Evolutionary conservation across 2,888 invertebrate species (phyloP), one percentile per base, ranked within the genome.

Genomic region (Agrotis segetum): DNA sequence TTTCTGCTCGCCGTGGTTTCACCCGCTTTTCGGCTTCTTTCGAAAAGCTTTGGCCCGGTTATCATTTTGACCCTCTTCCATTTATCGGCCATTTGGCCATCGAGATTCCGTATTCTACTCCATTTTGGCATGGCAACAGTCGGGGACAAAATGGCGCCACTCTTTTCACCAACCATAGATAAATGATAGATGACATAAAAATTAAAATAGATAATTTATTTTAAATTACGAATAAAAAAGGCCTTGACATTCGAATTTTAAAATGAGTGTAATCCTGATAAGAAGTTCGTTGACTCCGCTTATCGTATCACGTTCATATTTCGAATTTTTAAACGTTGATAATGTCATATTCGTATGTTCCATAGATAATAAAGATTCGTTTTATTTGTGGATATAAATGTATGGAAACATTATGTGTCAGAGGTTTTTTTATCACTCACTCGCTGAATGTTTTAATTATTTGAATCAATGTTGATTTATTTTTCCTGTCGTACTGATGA

Each of bases 221-320:
- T 29, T n/a, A 17, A 56, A 68, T 58, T 52, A 47, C 60, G 21
- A 77, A 65, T 47, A 17, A 47, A 16, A 53, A 53, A 73, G 62
- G 67, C 84, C 84, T 84, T 84, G 84, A 82, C 84, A 84, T 84
- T 84, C 72, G 78, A 63, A 71, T 65, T 76, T 74, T 69, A 65
- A 71, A 40, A 77, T 66, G 17, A n/a, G n/a, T 77, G 60, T 73
- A 68, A 82, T 76, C 21, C 50, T 11, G 82, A 84, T 82, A 82
- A 53, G 58, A 19, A 74, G 84, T 82, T 81, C 83, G 61, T 84
- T 84, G 60, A 84, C 83, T 71, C 68, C 40, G 72, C 67, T 68
- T 84, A 84, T 82, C 84, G 50, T 62, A 59, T 46, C 71, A 71
- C 62, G 79, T 74, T 76, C 70, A 53, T 63, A 66, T 66, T 80